Evolutionary conservation across 2,888 invertebrate species (phyloP), one percentile per base, ranked within the genome.

Genomic region (Pandemis corylana): DNA sequence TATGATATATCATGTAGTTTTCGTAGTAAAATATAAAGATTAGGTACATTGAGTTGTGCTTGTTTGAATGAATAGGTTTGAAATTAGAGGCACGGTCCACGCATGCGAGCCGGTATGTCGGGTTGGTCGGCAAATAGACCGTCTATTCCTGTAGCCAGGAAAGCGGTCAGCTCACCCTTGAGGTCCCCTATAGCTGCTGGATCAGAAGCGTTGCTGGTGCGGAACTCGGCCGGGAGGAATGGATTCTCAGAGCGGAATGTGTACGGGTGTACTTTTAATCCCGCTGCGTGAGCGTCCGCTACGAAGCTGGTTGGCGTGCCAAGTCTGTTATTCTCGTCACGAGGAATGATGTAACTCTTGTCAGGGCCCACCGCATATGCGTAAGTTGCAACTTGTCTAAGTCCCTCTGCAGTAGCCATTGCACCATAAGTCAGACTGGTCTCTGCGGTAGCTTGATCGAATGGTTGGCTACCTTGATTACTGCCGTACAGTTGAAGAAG

Each of bases 51-150:
- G 28, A 36, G 28, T 59, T 28, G 28, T 20, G 5, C 59, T 59
- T 5, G 28, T 59, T 28, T 28, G 9, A 12, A 59, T 10, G 28
- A 15, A 12, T n/a, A 65, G 36, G 9, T 65, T 28, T 6, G 36
- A 9, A 36, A 36, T 73, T 62, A 74, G 10, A 77, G 51, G 62
- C 91, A 90, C 4, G 80, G 77, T 44, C 84, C 87, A 53, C 90
- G 83, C 42, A 90, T 80, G 7, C 84, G 83, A 7, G 86, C 82
- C 56, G 89, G 82, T 67, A 90, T 84, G 76, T 94, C 92, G 2
- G 94, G 93, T 72, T 94, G 92, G 78, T 94, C 94, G 15, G 87
- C 77, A 77, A 94, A 94, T 0, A 92, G 79, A 0, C 93, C 94
- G 76, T 94, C 94, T 62, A 94, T 89, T 13, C 93, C 94, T 10